Base-by-base conservation (phyloP, 2,113 vertebrate genomes). In the Tragelaphus strepsiceros region DNA sequence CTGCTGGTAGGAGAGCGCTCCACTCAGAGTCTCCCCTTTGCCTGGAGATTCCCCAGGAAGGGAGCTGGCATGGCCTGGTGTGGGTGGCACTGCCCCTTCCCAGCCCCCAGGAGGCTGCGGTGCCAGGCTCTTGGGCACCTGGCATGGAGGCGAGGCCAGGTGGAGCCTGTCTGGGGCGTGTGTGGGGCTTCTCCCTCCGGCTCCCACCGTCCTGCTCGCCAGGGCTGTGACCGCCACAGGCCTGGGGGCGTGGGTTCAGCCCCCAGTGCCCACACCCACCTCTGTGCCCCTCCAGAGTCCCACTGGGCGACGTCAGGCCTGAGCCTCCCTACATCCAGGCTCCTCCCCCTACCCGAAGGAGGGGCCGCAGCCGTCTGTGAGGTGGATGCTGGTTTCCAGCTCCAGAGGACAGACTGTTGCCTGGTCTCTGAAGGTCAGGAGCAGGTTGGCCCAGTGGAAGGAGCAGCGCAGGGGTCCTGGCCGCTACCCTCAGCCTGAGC, bases 81-180 rank as follows among this genome's bases (percentile, higher is more conserved):
- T 28, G 80, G 49, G 35, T 85, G 53, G 81, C n/a, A 56, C 58
- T 90, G 11, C 84, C 43, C 84, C 64, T 21, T 86, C 84, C 78
- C 8, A 14, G 22, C 46, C 56, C 35, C 17, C 3, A 7, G 26
- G 86, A 93, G 46, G 49, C 28, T 11, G 15, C 17, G 17, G 81
- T 85, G 39, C 56, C 62, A 87, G n/a, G 62, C 49, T 92, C 14
- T 56, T 7, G 53, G 14, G 2, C 58, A 58, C 91, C n/a, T 46
- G 21, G 51, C 59, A 84, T 86, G 92, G 92, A 95, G 96, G 92
- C 59, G 58, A 92, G 90, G 94, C 94, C 59, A 67, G 74, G 84
- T 15, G 89, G 96, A 56, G 78, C 56, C n/a, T 54, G 87, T 11
- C 35, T 83, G 24, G 28, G 12, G 96, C 32, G 39, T 59, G 51